Conservation (phyloP, 2,797 vertebrate genomes). For the Hyperoplus immaculatus region DNA sequence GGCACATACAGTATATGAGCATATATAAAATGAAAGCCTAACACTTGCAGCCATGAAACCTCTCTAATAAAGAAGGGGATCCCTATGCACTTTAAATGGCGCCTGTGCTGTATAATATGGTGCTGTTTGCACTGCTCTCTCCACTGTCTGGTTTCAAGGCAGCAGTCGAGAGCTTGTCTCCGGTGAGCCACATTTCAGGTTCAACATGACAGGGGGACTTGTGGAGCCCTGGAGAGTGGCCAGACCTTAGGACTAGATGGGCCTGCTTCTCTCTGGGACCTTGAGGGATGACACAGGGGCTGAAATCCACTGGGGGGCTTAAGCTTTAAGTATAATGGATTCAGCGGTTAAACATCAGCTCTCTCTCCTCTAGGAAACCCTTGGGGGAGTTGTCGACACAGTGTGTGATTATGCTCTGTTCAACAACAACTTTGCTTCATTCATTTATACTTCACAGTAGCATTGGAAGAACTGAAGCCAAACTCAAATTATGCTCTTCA, state of each 20-base stretch:
- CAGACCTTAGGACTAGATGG: conserved; percentile 36
- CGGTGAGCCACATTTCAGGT: conserved; percentile 37
- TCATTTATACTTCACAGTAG: conserved; percentile 36
- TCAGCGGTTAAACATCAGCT: conserved; percentile 42
- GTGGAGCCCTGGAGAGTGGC: conserved; percentile 36
- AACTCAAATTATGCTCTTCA: conserved; percentile 63
- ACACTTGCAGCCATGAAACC: conserved; percentile 71
- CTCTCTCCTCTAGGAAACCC: conserved; percentile 34
- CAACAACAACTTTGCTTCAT: conserved; percentile 38
- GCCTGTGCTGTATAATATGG: conserved; percentile 51
- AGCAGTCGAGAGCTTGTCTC: conserved; percentile 22
- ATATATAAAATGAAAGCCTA: conserved; percentile 39
- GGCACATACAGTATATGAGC: conserved; percentile 13
- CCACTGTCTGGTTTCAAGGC: conserved; percentile 11
- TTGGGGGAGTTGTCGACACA: conserved; percentile 26
- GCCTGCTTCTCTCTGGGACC: conserved; percentile 35
- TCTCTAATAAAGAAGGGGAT: conserved; percentile 75
- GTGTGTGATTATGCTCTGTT: conserved; percentile 19
- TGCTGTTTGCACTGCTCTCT: conserved; percentile 32
- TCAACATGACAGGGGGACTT: conserved; percentile 36
- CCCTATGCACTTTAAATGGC: conserved; percentile 71
- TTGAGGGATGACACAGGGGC: conserved; percentile 20
- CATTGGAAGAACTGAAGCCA: conserved; percentile 41
- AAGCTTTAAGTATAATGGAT: conserved; percentile 51
- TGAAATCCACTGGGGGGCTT: conserved; percentile 36